A percentile compares a stretch with the other conserved stretches of the same genome.
phyloP scores from a whole-genome alignment of 2,797 vertebrate genomes.

The Phalloptychus januarius region DNA sequence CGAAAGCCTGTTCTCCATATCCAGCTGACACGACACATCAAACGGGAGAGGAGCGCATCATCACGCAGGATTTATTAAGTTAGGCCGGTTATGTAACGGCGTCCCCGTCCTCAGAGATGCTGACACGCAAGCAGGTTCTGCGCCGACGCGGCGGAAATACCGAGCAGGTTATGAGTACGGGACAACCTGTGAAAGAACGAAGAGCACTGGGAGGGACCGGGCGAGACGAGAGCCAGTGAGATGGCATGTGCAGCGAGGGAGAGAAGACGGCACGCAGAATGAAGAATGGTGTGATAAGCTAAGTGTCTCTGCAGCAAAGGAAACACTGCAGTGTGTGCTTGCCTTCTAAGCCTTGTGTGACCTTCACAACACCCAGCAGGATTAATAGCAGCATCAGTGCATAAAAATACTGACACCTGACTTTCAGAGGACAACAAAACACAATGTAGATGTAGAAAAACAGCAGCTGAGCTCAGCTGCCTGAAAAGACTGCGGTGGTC shows the following conservation, averaged over 20 bases:
- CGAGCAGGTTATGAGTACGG: slow-evolving; percentile 8
- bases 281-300: neutral
- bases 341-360: neutral
- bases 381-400: neutral
- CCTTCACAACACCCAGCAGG: slow-evolving; percentile 25
- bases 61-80: slow-evolving; percentile 57
- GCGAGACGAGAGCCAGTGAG: slow-evolving; percentile 5
- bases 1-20: slow-evolving; percentile 9
- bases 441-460: neutral
- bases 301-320: slow-evolving; percentile 28
- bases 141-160: slow-evolving; percentile 26
- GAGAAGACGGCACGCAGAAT: neutral
- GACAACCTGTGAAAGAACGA: neutral
- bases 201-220: neutral
- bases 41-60: slow-evolving; percentile 35
- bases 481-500: slow-evolving; percentile 19
- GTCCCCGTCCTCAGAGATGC: slow-evolving; percentile 7
- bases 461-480: neutral
- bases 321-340: slow-evolving; percentile 33
- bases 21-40: slow-evolving; percentile 27
- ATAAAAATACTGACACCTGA: neutral
- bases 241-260: neutral
- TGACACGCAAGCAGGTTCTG: slow-evolving; percentile 34
- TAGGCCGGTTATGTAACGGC: slow-evolving; percentile 55
- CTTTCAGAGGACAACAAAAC: neutral